Evolutionary conservation across 2,113 vertebrate species (phyloP), one percentile per base, ranked within the genome.

Genomic region (Uropsilus gracilis): DNA sequence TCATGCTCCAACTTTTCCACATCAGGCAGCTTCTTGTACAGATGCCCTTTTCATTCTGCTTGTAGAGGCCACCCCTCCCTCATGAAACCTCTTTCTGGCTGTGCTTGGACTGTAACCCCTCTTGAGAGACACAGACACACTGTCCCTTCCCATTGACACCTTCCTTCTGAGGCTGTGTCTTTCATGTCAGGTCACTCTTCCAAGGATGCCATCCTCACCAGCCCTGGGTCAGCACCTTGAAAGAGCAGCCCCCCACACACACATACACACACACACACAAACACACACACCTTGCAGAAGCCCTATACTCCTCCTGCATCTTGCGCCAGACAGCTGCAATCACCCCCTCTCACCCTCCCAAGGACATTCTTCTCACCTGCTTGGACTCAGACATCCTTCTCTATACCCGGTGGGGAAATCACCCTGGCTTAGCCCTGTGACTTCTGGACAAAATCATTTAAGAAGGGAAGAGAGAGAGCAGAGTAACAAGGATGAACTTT

Each of bases 61-160:
- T 1, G 9, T 32, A 20, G 14, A 5, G 76, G 26, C 64, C 28
- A 39, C 42, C 3, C 13, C 26, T 73, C n/a, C n/a, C 11, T 7
- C 0, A 1, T n/a, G 18, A 42, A 26, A 69, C 4, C 11, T 13
- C 22, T 24, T 34, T 5, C 18, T 78, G 50, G 18, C 20, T 22
- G 46, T 48, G 26, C n/a, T 13, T 34, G 50, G 53, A 4, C 78
- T 59, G 14, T 13, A 7, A 44, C 44, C 42, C 9, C 4, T 3
- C 12, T 22, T 6, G 2, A 53, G 32, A 46, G 46, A 59, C 37
- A 30, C 42, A 20, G 14, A 2, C 14, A 24, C 42, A 57, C 12
- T 1, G 12, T 14, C 4, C 5, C 14, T 1, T 39, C 73, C 68
- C 61, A 61, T 0, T 0, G 11, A 11, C 32, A 48, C 2, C 6